These are phyloP conservation scores for Herpailurus yagouaroundi DNA, from an alignment of 2,113 vertebrate species.

Conservation along the genomic window DNA sequence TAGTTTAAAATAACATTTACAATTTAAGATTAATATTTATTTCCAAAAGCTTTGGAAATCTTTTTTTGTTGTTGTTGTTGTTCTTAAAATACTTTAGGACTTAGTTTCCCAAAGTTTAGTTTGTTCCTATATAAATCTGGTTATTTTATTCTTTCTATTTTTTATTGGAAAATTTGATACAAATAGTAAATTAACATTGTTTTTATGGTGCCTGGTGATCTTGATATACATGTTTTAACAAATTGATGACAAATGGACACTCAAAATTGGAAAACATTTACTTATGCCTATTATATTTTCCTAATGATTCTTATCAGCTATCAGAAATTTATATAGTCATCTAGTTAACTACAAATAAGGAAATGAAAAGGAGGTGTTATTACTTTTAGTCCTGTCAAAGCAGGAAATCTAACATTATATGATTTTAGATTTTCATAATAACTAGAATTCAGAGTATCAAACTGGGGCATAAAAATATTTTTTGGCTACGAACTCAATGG, in stretches of 20 bases:
- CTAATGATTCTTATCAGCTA: not conserved
- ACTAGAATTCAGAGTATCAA: constrained; percentile 69
- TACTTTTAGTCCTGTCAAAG: not conserved
- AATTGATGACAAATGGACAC: not conserved
- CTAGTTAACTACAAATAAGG: not conserved
- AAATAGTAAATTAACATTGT: not conserved
- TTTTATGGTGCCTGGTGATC: not conserved
- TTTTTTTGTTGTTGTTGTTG: not conserved
- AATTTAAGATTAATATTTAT: constrained; percentile 54
- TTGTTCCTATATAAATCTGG: not conserved
- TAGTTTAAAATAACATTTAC: not conserved
- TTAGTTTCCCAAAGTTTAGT: not conserved
- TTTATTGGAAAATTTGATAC: not conserved
- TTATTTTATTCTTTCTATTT: not conserved
- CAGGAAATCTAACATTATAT: constrained; percentile 19
- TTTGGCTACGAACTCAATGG: constrained; percentile 73
- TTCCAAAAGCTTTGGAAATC: not conserved
- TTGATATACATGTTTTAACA: not conserved
- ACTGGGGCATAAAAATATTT: constrained; percentile 51
- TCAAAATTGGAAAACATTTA: not conserved
- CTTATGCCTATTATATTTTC: not conserved
- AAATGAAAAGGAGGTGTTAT: not conserved
- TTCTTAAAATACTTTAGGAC: constrained; percentile 15
- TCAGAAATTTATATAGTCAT: constrained; percentile 20
- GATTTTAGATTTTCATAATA: constrained; percentile 75